Evolutionary conservation across 2,113 vertebrate species (phyloP).

Genomic region (Engraulis encrasicolus): DNA sequence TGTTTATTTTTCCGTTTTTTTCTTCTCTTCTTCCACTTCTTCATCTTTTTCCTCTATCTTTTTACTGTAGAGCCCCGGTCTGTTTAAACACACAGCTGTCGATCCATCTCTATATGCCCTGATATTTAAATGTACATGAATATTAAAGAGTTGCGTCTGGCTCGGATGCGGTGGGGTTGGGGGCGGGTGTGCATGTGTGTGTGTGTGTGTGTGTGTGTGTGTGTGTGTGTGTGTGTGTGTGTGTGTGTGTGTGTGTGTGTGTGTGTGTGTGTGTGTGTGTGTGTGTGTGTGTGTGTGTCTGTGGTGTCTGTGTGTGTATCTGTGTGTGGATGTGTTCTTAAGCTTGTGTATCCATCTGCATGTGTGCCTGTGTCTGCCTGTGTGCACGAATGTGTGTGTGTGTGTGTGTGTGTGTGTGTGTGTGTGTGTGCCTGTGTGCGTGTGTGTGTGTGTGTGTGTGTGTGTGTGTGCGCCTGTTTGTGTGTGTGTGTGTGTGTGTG

Average conservation of each 20-base stretch:
- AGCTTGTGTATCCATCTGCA: constrained; percentile 22
- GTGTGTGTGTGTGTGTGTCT: not conserved
- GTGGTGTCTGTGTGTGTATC: constrained; percentile 27
- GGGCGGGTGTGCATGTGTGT: constrained; percentile 27
- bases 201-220: not conserved
- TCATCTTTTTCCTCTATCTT: not conserved
- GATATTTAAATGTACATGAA: constrained; percentile 74
- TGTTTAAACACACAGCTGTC: constrained; percentile 60
- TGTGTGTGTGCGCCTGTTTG: not conserved
- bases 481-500: constrained; percentile 3
- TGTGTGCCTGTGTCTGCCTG: not conserved
- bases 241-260: constrained; percentile 21
- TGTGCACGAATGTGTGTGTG: too few species aligned
- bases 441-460: constrained; percentile 28
- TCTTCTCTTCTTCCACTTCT: constrained; percentile 44
- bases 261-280: not conserved
- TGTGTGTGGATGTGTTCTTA: not conserved
- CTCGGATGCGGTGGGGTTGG: constrained; percentile 19
- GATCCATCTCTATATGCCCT: constrained; percentile 42
- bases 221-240: not conserved
- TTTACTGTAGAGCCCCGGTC: constrained; percentile 35
- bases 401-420: constrained; percentile 20
- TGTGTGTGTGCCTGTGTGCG: not conserved
- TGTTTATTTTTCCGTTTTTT: constrained; percentile 70
- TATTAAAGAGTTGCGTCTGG: constrained; percentile 58